Conservation (phyloP, 2,797 vertebrate species). For the Myotis findleyi region DNA sequence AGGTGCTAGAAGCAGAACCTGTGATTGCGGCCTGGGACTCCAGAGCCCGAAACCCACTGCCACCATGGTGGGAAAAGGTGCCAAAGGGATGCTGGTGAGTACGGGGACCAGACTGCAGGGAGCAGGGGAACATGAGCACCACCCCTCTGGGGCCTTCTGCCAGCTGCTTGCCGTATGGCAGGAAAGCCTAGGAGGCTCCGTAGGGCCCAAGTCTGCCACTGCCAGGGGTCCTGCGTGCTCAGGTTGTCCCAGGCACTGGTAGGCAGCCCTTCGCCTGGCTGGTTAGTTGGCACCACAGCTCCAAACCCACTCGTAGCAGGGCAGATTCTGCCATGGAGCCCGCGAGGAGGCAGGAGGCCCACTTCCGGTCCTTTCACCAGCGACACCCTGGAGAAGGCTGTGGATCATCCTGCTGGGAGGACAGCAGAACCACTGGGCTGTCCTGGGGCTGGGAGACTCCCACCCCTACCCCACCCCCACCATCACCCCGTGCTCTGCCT, state of each 20-base stretch:
- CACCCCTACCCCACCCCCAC: too few species aligned
- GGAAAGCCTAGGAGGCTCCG: neutral
- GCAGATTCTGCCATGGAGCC: neutral
- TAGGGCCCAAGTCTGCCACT: neutral
- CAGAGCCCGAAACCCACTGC: conserved; percentile 62
- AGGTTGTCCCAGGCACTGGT: neutral
- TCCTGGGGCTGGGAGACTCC: too few species aligned
- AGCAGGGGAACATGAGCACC: neutral
- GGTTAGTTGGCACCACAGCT: neutral
- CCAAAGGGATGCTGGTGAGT: conserved; percentile 90
- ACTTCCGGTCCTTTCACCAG: neutral
- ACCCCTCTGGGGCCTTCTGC: neutral
- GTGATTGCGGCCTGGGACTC: conserved; percentile 45
- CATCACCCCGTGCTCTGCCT: neutral
- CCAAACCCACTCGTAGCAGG: neutral
- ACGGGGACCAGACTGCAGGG: neutral
- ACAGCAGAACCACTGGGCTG: neutral
- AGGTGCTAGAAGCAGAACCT: conserved; percentile 62
- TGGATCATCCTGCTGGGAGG: neutral
- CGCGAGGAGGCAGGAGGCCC: neutral
- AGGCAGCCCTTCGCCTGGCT: neutral
- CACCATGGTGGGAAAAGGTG: conserved; percentile 90
- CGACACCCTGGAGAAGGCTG: neutral
- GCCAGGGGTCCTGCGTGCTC: neutral
- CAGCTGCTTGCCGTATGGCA: neutral